Evolutionary conservation across 2,797 vertebrate species (phyloP), one percentile per base, ranked within the genome.

Genomic region (Chloroceryle inda): DNA sequence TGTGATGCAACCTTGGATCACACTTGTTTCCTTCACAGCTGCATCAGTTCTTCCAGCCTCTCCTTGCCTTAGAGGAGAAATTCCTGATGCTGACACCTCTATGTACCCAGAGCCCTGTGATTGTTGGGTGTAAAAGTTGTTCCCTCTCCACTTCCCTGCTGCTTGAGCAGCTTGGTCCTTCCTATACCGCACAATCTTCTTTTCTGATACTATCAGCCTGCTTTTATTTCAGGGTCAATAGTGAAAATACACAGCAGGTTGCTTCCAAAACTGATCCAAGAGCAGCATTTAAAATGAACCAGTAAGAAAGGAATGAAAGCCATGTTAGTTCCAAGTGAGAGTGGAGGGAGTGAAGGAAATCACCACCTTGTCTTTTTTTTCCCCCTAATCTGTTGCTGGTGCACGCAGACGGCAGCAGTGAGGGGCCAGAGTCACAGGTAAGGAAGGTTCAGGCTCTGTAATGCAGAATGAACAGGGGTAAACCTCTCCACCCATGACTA

Each of bases 21-120:
- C 44, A 10, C 27, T 83, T 69, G 26, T 20, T 88, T 85, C 68
- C 94, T 81, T 68, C 68, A 62, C n/a, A 77, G 47, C 72, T 71
- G 42, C 67, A 53, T 72, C 44, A 33, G 20, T 72, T 76, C 62
- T 40, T 93, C 72, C 21, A 67, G 63, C 42, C 42, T 69, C 31
- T 45, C 85, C 64, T 90, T 18, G 3, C 35, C 61, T 83, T 74
- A 55, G 83, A 50, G 35, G 42, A 80, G 75, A 50, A 58, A 47
- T 74, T 62, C 61, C 69, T 45, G 23, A 29, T 47, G 9, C 3
- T 53, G 61, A 38, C 76, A 66, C 42, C 55, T 53, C 6, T 0
- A 2, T 37, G 2, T 37, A n/a, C 21, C 12, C 74, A 47, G 27
- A 84, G 9, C 75, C 10, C 2, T 5, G 50, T 79, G 90, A 64